These are phyloP conservation scores for Sarcophaga caerulescens DNA, from an alignment of 2,888 invertebrate species.

Conservation along the genomic window DNA sequence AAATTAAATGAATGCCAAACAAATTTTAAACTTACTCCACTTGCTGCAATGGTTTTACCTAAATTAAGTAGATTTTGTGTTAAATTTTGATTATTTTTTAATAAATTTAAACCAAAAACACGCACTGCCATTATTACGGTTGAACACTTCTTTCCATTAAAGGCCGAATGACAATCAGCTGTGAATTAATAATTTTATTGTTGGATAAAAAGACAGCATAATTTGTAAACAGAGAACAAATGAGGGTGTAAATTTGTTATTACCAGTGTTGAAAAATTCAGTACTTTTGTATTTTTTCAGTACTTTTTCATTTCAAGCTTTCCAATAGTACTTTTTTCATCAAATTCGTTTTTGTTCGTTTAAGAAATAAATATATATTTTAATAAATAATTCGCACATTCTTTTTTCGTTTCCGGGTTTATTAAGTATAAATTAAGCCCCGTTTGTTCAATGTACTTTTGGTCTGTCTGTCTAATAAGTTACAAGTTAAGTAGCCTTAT, in stretches of 20 bases:
- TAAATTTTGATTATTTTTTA: slow-evolving; percentile 76
- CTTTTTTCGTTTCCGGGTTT: too few species aligned
- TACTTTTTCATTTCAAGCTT: too few species aligned
- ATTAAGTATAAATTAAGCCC: too few species aligned
- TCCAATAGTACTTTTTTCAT: too few species aligned
- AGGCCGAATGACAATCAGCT: slow-evolving; percentile 42
- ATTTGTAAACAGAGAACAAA: slow-evolving; percentile 25
- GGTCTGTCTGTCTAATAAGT: too few species aligned
- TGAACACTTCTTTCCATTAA: slow-evolving; percentile 31
- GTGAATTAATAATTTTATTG: not conserved
- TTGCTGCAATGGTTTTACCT: slow-evolving; percentile 46
- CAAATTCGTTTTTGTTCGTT: too few species aligned
- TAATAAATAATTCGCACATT: too few species aligned
- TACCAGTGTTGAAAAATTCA: too few species aligned
- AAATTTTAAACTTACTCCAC: slow-evolving; percentile 67
- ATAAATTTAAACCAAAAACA: slow-evolving; percentile 75
- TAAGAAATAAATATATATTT: too few species aligned
- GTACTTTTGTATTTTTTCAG: too few species aligned
- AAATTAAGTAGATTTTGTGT: slow-evolving; percentile 71
- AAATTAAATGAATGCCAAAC: not conserved
- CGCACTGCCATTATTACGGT: slow-evolving; percentile 73
- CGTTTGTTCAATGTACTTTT: too few species aligned
- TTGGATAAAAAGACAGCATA: not conserved
- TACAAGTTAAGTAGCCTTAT: too few species aligned
- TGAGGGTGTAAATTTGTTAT: not conserved